Base-by-base conservation (phyloP, 2,113 vertebrate genomes). In the Eptatretus burgeri region DNA sequence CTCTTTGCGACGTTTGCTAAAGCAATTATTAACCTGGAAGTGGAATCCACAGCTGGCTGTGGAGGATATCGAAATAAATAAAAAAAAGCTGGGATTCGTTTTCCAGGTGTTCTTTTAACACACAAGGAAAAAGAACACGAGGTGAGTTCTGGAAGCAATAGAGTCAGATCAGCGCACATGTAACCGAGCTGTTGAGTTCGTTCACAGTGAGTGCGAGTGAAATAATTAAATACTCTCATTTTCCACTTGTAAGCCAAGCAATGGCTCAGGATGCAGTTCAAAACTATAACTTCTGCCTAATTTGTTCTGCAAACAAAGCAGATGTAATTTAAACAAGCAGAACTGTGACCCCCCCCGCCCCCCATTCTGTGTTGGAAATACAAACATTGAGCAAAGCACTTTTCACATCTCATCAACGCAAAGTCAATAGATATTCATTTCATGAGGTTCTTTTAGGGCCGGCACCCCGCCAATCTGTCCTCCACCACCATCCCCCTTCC, bases 241-340 rank as follows among this genome's bases (percentile, higher is more conserved):
- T 41, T 41, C 27, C 27, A 41, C 27, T 41, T 41, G 27, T 41
- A 41, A 41, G 27, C 27, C 27, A 41, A 41, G 27, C 27, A 41
- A 41, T 41, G 27, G 27, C 27, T 41, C 27, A 41, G 27, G 27
- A 41, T 41, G 27, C 27, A 41, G 27, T 41, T 41, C 27, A 41
- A 41, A 41, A 41, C 27, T 41, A 41, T 41, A 41, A 41, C 27
- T 41, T 41, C 27, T n/a, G 56, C 20, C 12, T 60, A 60, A 60
- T 60, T 60, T 60, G 20, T n/a, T 60, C 56, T 60, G n/a, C 56
- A 60, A 60, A 60, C 56, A 60, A 60, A 60, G n/a, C 56, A 60
- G 20, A 60, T 60, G 56, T 60, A n/a, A 60, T 13, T 60, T 60
- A 60, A 60, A 60, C 56, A 60, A 60, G 56, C 56, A 60, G 20